Percentiles rank a stretch among this genome's conserved stretches.
Conservation (phyloP, 1,140 invertebrate genomes). For the Drosophila rhopaloa region DNA sequence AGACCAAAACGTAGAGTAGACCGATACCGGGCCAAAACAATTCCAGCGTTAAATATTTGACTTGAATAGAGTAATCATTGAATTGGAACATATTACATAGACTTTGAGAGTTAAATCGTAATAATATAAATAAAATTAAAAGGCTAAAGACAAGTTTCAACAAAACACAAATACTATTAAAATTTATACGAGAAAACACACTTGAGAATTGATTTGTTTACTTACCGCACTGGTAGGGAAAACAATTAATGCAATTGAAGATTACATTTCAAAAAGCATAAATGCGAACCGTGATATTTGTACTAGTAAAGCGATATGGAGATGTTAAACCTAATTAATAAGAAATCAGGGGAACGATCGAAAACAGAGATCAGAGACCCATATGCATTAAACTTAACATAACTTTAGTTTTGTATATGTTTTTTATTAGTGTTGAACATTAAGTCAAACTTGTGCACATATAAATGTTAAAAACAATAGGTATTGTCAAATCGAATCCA, state of each 20-base stretch:
- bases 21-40: constrained; percentile 36
- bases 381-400: constrained; percentile 56
- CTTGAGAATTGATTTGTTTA: constrained; percentile 46
- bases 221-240: constrained; percentile 9
- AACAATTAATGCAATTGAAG: constrained; percentile 54
- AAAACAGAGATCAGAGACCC: constrained; percentile 18
- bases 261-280: constrained; percentile 60
- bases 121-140: constrained; percentile 19
- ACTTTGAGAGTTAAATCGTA: constrained; percentile 36
- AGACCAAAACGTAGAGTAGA: constrained; percentile 52
- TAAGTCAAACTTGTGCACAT: constrained; percentile 83
- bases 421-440: constrained; percentile 78
- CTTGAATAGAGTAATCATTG: constrained; percentile 20
- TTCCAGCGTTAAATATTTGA: constrained; percentile 26
- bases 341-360: constrained; percentile 18
- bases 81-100: constrained; percentile 36
- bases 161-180: constrained; percentile 34
- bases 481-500: constrained; percentile 28
- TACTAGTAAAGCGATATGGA: constrained; percentile 73
- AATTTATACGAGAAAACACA: constrained; percentile 24
- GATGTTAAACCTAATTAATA: constrained; percentile 44
- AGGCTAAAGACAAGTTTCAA: constrained; percentile 36
- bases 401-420: constrained; percentile 80
- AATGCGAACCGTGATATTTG: constrained; percentile 82
- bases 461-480: constrained; percentile 77